Evolutionary conservation across 2,797 vertebrate species (phyloP), one percentile per base, ranked within the genome.

Genomic region (Miichthys miiuy): DNA sequence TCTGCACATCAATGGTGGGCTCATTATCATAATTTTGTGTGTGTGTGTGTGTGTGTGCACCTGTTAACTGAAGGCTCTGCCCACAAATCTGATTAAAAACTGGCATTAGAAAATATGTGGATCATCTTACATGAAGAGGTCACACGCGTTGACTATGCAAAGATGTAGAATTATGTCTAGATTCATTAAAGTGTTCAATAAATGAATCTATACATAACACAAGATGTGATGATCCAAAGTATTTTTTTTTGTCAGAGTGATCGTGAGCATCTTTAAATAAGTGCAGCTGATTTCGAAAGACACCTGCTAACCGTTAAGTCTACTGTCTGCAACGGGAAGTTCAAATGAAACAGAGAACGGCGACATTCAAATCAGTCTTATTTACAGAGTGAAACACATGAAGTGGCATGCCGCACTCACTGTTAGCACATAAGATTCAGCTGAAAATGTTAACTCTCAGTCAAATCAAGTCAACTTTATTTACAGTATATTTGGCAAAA

Each of bases 311-410:
- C 57, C 4, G 44, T 58, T 21, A 64, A 64, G 25, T 50, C 9
- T 30, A 44, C 56, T 47, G n/a, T 79, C 20, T 47, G 30, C 6
- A 78, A 71, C 52, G 18, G 76, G 77, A 88, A 83, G 55, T 77
- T 79, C 14, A 70, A 67, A 52, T 0, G 62, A 90, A 91, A 90
- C 65, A 17, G 66, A 86, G 74, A 88, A 83, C 64, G 14, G 38
- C 13, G 47, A 77, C 38, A 87, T 90, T 83, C 68, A 89, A 86
- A 87, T 79, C 6, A 69, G 54, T 52, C 46, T 72, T 6, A 2
- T 14, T 6, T 9, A 7, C 58, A 54, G n/a, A 58, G 47, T 27
- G 44, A 77, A 46, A 68, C 58, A 74, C 41, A 56, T 20, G 0
- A 46, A n/a, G 38, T 17, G 13, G 5, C 10, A 0, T 3, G 4